phyloP scores from a whole-genome alignment of 1,140 invertebrate genomes.

The Calosoma granatense region DNA sequence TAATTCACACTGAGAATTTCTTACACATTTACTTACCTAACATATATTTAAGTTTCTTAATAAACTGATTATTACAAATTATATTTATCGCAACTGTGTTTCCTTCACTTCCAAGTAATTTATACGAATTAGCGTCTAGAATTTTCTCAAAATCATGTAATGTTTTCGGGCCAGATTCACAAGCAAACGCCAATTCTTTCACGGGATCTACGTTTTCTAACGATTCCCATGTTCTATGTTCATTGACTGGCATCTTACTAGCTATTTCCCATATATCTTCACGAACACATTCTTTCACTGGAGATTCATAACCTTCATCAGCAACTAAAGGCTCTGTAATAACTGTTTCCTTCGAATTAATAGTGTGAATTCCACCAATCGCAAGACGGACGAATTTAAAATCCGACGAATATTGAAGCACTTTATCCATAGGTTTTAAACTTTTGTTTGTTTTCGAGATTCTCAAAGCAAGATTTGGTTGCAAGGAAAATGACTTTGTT shows the following conservation, averaged over 20 bases:
- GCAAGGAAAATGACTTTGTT: neutral
- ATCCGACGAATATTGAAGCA: neutral
- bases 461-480: neutral
- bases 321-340: too few species aligned
- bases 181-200: conserved; percentile 26
- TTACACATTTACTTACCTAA: conserved; percentile 21
- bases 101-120: neutral
- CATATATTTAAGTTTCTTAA: conserved; percentile 25
- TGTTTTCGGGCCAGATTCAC: conserved; percentile 16
- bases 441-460: neutral
- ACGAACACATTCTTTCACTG: neutral
- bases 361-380: neutral
- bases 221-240: conserved; percentile 27
- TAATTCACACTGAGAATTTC: neutral
- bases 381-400: neutral
- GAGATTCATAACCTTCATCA: neutral
- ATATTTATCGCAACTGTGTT: neutral
- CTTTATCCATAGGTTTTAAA: neutral
- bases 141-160: neutral
- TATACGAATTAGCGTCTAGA: neutral
- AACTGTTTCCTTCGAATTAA: too few species aligned
- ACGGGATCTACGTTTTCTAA: conserved; percentile 23
- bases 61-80: conserved; percentile 14
- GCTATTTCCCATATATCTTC: conserved; percentile 27
- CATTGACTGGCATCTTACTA: conserved; percentile 17